Conservation (phyloP, 2,797 vertebrate genomes). For the Alauda arvensis region DNA sequence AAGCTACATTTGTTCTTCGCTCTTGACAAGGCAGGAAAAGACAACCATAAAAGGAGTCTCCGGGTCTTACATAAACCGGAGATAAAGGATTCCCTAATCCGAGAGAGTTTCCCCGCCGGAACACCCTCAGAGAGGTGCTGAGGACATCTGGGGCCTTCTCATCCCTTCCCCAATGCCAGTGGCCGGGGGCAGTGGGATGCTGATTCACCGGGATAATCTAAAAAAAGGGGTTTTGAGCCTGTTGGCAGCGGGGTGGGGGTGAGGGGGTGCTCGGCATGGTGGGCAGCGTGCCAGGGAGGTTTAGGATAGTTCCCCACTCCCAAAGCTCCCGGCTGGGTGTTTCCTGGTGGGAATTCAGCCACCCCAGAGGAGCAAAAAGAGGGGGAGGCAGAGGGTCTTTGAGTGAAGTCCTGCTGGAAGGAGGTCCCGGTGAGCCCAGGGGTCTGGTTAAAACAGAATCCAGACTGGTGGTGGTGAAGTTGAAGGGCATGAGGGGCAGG, state of each 20-base stretch:
- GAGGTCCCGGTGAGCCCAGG: neutral
- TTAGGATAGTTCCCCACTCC: neutral
- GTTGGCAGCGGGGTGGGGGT: accelerated
- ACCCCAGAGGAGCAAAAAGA: neutral
- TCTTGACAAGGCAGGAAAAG: conserved; percentile 62
- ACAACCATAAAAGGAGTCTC: conserved; percentile 65
- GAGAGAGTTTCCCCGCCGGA: conserved; percentile 45
- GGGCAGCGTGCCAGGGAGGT: neutral
- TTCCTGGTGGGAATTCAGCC: neutral
- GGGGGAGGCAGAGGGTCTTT: neutral
- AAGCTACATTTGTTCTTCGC: conserved; percentile 52
- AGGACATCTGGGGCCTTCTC: neutral
- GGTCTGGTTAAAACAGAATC: neutral
- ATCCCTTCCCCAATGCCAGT: neutral
- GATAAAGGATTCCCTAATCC: conserved; percentile 64
- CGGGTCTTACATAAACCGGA: conserved; percentile 54
- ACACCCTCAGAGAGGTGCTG: conserved; percentile 7
- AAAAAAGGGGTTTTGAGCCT: neutral
- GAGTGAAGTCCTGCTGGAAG: neutral
- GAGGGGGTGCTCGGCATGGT: accelerated
- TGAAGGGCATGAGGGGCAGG: neutral
- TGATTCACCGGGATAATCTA: neutral
- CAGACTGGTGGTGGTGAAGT: accelerated
- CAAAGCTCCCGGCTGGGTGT: accelerated
- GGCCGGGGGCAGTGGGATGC: neutral